Evolutionary conservation across 2,797 vertebrate genomes (phyloP).

Genomic region (Neosalanx taihuensis): DNA sequence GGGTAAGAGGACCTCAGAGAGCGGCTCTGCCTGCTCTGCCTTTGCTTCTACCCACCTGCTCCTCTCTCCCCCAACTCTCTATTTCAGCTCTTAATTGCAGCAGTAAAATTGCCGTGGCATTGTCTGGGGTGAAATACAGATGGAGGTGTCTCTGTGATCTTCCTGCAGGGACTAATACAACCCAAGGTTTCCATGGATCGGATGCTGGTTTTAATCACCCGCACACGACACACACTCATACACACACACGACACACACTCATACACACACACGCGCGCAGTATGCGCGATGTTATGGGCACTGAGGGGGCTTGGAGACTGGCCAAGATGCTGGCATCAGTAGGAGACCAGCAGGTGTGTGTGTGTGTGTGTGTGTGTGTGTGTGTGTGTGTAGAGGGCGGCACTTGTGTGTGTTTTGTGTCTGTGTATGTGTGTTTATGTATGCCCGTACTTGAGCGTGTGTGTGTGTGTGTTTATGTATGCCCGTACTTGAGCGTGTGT

Average conservation of each 20-base stretch:
- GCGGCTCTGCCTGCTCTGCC: not conserved
- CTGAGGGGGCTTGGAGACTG: constrained; percentile 28
- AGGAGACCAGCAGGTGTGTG: constrained; percentile 31
- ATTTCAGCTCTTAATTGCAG: constrained; percentile 47
- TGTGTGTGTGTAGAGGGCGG: constrained; percentile 5
- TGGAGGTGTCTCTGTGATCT: constrained; percentile 49
- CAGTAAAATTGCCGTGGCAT: constrained; percentile 50
- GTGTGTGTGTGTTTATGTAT: no score
- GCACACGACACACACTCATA: constrained; percentile 11
- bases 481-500: not conserved
- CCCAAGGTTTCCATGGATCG: constrained; percentile 53
- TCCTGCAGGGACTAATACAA: constrained; percentile 54
- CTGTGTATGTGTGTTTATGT: not conserved
- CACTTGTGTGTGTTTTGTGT: not conserved
- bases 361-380: constrained; percentile 8
- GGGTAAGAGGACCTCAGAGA: not conserved
- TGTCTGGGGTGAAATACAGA: constrained; percentile 57
- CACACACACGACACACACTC: constrained; percentile 13
- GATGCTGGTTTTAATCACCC: constrained; percentile 69
- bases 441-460: no score
- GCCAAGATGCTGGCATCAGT: constrained; percentile 18
- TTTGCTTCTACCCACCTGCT: not conserved
- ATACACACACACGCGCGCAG: constrained; percentile 15
- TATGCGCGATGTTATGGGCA: constrained; percentile 31
- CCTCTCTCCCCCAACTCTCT: constrained; percentile 17